These are phyloP conservation scores for Ameiurus melas DNA, from an alignment of 2,113 vertebrate genomes.

Conservation along the genomic window DNA sequence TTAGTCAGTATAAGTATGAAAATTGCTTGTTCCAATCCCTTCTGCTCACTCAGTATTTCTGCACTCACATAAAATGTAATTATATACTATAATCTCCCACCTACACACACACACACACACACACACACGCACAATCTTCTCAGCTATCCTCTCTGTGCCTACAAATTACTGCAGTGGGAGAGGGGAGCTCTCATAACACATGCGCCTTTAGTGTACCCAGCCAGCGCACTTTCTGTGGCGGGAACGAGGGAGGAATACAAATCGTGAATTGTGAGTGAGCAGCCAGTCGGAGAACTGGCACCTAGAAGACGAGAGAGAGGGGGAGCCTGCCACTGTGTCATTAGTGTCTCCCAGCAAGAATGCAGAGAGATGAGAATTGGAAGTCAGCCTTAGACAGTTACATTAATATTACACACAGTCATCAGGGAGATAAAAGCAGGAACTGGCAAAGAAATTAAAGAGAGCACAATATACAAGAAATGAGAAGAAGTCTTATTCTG, in stretches of 20 bases:
- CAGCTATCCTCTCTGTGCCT: slow-evolving; percentile 48
- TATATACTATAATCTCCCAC: neutral
- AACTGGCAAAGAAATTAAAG: neutral
- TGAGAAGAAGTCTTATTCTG: neutral
- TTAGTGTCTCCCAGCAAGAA: slow-evolving; percentile 31
- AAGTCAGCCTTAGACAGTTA: slow-evolving; percentile 15
- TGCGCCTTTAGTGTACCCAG: slow-evolving; percentile 8
- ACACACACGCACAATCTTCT: neutral
- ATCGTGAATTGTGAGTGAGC: neutral
- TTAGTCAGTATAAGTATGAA: neutral
- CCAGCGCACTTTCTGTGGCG: neutral
- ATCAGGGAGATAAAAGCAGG: neutral
- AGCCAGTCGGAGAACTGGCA: neutral
- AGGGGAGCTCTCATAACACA: neutral
- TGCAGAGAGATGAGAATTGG: slow-evolving; percentile 16
- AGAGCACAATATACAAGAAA: neutral
- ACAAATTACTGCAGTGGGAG: neutral
- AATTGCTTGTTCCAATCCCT: neutral
- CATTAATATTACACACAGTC: slow-evolving; percentile 16
- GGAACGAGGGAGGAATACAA: slow-evolving; percentile 7
- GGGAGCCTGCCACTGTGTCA: slow-evolving; percentile 1
- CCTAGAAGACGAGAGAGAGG: slow-evolving; percentile 8
- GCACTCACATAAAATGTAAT: slow-evolving; percentile 16
- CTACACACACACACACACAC: neutral
- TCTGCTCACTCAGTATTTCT: neutral